These are phyloP conservation scores for Coenobita brevimanus DNA, from an alignment of 1,140 invertebrate species.

Conservation along the genomic window DNA sequence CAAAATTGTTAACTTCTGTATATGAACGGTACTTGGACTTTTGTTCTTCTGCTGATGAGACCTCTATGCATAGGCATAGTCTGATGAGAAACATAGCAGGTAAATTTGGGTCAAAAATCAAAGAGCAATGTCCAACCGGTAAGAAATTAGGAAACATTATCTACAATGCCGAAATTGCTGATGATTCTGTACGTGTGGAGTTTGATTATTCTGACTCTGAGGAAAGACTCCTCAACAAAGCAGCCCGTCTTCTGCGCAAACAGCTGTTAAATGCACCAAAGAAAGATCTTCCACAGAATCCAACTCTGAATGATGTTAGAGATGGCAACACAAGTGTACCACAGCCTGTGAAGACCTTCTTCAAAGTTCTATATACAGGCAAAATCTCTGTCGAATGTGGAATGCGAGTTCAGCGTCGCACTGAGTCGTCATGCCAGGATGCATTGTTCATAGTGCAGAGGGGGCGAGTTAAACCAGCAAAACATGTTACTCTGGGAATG, in stretches of 20 bases:
- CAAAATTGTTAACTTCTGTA: no score
- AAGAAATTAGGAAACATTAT: no score
- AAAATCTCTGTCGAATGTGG: background rate
- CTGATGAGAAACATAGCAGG: background rate
- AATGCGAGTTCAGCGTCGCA: background rate
- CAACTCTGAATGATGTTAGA: background rate
- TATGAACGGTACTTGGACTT: no score
- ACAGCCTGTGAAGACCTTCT: background rate
- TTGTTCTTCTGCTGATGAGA: no score
- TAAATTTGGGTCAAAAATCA: constrained; percentile 3
- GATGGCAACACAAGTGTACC: background rate
- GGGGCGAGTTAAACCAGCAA: no score
- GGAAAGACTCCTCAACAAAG: background rate
- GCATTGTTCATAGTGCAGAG: no score
- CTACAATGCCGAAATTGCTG: no score
- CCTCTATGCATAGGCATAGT: background rate
- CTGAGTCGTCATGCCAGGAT: background rate
- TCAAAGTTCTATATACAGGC: background rate
- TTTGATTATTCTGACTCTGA: no score
- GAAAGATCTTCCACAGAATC: background rate
- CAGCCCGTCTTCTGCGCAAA: background rate
- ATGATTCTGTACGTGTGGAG: background rate
- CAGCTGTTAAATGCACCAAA: no score
- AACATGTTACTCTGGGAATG: background rate
- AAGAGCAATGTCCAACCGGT: background rate